Percentiles rank a stretch among this genome's conserved stretches.
Evolutionary conservation across 2,797 vertebrate species (phyloP).

Genomic region (Etheostoma nigrum): DNA sequence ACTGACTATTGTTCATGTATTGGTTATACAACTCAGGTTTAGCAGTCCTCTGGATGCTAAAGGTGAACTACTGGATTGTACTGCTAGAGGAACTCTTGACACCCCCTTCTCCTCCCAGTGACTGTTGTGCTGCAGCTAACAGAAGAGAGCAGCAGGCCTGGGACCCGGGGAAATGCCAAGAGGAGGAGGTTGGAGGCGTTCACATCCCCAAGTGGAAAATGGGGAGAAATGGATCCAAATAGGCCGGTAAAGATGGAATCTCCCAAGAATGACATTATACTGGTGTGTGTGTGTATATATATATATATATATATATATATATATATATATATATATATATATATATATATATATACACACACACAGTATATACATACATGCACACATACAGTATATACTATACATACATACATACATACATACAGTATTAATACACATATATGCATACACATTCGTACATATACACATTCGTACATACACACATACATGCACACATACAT

Average conservation of each 20-base stretch:
- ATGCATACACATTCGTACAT: too few relatives aligned
- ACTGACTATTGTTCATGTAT: not conserved
- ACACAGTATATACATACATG: too few relatives aligned
- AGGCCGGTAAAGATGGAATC: slow-evolving; percentile 21
- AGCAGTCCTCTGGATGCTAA: slow-evolving; percentile 1
- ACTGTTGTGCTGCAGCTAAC: slow-evolving; percentile 61
- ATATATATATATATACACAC: too few relatives aligned
- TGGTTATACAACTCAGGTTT: not conserved
- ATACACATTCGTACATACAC: too few relatives aligned
- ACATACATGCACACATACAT: too few relatives aligned
- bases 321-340: too few relatives aligned
- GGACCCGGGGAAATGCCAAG: slow-evolving; percentile 72
- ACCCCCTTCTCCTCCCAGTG: slow-evolving; percentile 2
- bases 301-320: too few relatives aligned
- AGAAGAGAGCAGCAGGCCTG: slow-evolving; percentile 79
- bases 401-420: too few relatives aligned
- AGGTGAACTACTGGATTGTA: slow-evolving; percentile 39
- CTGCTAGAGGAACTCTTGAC: slow-evolving; percentile 57
- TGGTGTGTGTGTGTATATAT: not conserved
- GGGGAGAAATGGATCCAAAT: slow-evolving; percentile 25
- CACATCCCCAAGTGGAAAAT: slow-evolving; percentile 26
- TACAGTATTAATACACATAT: too few relatives aligned
- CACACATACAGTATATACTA: too few relatives aligned
- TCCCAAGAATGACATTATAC: not conserved
- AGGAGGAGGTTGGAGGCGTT: slow-evolving; percentile 50